Evolutionary conservation across 1,140 invertebrate genomes (phyloP), one percentile per base, ranked within the genome.

Genomic region (Amphibalanus amphitrite): DNA sequence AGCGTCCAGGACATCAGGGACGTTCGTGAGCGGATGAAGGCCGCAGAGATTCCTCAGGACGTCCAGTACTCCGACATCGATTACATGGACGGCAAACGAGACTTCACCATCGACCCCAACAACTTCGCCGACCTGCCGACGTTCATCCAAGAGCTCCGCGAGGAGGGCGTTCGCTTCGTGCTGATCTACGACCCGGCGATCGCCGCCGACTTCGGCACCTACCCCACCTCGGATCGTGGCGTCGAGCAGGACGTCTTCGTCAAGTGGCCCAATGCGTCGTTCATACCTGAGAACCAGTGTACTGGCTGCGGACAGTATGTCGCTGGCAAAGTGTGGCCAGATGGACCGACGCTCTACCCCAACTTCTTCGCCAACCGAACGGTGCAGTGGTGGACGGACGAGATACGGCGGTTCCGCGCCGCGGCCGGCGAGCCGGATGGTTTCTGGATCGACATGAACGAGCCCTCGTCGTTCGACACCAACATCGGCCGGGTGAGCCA

Each of bases 21-120:
- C 6, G 76, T 75, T 23, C 73, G 69, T 38, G 69, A 82, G 20
- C 78, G 82, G 73, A 84, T 78, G 73, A 75, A 76, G 59, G 75
- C n/a, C 75, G 68, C n/a, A n/a, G n/a, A n/a, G n/a, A n/a, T n/a
- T n/a, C n/a, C n/a, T n/a, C n/a, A n/a, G n/a, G n/a, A n/a, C n/a
- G n/a, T n/a, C n/a, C n/a, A n/a, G n/a, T n/a, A n/a, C n/a, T n/a
- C n/a, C n/a, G n/a, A n/a, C n/a, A 78, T 79, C 69, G 77, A 78
- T 69, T 78, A 77, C 71, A 79, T 81, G 77, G 74, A 78, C 47
- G 75, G 78, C 38, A 76, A 77, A 71, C 79, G 79, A 67, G 83
- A 83, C 75, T 86, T 86, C 75, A 85, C 85, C 0, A 77, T 80
- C 33, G 80, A 83, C 74, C 69, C n/a, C n/a, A n/a, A n/a, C n/a